Conservation (phyloP, 2,797 vertebrate species). For the Tolypeutes matacus region DNA sequence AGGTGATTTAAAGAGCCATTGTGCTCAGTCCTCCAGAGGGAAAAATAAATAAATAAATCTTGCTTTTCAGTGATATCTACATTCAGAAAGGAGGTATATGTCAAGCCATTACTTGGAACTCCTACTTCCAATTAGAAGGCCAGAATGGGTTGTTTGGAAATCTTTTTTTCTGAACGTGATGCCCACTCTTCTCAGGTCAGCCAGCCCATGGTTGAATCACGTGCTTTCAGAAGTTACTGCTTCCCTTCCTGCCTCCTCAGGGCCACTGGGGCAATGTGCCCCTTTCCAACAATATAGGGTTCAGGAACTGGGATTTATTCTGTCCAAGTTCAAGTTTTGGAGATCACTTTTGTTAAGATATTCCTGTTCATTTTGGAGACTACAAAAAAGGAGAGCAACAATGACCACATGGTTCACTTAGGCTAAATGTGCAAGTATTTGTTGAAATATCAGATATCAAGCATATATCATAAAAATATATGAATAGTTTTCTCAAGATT, state of each 20-base stretch:
- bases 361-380: neutral
- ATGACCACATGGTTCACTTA: neutral
- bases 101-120: neutral
- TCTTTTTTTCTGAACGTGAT: conserved; percentile 1
- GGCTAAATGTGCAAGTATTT: neutral
- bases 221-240: neutral
- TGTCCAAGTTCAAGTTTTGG: neutral
- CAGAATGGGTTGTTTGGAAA: neutral
- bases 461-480: neutral
- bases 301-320: neutral
- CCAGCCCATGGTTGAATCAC: neutral
- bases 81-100: neutral
- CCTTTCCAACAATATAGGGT: neutral
- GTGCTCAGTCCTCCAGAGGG: neutral
- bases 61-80: neutral
- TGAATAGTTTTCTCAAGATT: neutral
- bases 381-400: neutral
- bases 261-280: neutral
- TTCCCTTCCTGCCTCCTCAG: neutral
- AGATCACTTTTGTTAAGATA: neutral
- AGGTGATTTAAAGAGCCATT: neutral
- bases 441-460: neutral
- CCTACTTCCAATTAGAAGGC: neutral
- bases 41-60: neutral
- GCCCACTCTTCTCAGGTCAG: no score